Conservation (phyloP, 2,888 invertebrate species). For the Dicroscelio sp. region DNA sequence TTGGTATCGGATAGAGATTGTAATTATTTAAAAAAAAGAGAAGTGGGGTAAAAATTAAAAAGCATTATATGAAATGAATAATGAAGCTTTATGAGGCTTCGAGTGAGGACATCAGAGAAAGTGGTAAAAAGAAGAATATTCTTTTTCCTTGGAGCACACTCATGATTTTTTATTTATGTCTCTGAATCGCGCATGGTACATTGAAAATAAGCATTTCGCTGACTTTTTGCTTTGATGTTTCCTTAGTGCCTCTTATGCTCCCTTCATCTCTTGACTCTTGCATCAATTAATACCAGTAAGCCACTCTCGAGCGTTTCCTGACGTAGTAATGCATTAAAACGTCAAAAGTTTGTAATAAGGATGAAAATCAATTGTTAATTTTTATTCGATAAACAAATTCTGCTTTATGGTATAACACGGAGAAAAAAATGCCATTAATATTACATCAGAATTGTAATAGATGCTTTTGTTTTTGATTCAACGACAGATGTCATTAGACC, state of each 20-base stretch:
- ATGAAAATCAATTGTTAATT: slow-evolving; percentile 50
- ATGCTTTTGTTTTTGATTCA: no score
- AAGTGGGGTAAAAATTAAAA: slow-evolving; percentile 39
- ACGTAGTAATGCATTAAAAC: slow-evolving; percentile 73
- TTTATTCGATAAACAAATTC: slow-evolving; percentile 9
- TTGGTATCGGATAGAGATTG: no score
- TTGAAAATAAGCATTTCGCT: slow-evolving; percentile 87
- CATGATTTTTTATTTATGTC: slow-evolving; percentile 78
- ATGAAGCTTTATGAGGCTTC: slow-evolving; percentile 46
- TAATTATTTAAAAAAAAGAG: no score
- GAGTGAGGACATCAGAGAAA: slow-evolving; percentile 57
- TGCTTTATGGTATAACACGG: no score
- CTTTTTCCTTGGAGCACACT: slow-evolving; percentile 75
- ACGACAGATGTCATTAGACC: no score
- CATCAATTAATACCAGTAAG: slow-evolving; percentile 85
- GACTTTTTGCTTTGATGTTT: slow-evolving; percentile 88
- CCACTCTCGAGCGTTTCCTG: slow-evolving; percentile 64
- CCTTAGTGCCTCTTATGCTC: slow-evolving; percentile 84
- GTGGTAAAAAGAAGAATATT: slow-evolving; percentile 68
- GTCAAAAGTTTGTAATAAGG: slow-evolving; percentile 50
- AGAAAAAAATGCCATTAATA: neutral
- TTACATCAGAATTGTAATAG: no score
- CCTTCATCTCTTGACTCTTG: slow-evolving; percentile 77
- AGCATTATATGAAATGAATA: slow-evolving; percentile 54
- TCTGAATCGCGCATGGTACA: slow-evolving; percentile 83